Conservation (phyloP, 2,888 invertebrate genomes). For the Tinea trinotella region DNA sequence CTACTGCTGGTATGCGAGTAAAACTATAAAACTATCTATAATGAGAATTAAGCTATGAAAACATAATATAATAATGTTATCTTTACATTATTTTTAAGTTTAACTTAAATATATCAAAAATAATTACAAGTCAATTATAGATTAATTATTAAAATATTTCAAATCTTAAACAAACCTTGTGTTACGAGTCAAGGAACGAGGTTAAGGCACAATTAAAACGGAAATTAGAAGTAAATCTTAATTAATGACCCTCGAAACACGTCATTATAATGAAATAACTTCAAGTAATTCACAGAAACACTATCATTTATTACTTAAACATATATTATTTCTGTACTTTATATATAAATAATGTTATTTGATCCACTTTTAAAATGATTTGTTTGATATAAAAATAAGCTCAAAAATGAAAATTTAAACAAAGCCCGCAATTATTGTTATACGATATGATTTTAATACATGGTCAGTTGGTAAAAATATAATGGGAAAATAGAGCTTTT, state of each 20-base stretch:
- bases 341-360: too few species aligned
- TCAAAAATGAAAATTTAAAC: not conserved
- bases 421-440: not conserved
- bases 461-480: not conserved
- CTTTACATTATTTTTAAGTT: too few species aligned
- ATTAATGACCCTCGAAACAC: slow-evolving; percentile 5
- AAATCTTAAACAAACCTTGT: not conserved
- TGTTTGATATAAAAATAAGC: not conserved
- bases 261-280: not conserved
- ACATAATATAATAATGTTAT: too few species aligned
- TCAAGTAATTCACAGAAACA: not conserved
- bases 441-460: not conserved
- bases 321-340: too few species aligned
- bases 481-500: not conserved
- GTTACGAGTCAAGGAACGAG: slow-evolving; percentile 9
- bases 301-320: not conserved
- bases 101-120: not conserved
- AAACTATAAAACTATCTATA: too few species aligned
- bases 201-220: slow-evolving; percentile 7
- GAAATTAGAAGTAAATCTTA: not conserved
- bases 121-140: not conserved
- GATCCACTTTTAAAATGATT: not conserved
- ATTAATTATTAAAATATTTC: slow-evolving; percentile 3
- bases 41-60: too few species aligned
- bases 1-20: too few species aligned